Conservation (phyloP, 2,113 vertebrate genomes). For the Arothron firmamentum region DNA sequence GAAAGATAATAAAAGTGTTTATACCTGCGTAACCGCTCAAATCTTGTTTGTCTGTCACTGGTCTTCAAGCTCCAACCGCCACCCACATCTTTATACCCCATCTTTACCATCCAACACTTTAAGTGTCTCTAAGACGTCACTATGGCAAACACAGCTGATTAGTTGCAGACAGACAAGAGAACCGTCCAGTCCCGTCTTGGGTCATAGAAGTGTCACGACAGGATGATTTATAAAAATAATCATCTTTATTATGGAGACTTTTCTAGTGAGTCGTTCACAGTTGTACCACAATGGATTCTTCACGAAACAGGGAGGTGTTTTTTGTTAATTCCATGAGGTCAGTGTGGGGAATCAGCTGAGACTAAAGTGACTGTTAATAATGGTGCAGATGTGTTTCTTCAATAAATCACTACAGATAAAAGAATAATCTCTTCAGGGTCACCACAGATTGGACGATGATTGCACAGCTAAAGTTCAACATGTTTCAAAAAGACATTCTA, state of each 20-base stretch:
- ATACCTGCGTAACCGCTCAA: conserved; percentile 17
- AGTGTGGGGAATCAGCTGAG: background rate
- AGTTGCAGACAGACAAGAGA: too few relatives aligned
- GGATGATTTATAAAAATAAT: conserved; percentile 55
- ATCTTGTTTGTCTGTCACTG: background rate
- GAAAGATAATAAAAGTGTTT: conserved; percentile 65
- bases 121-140: too few relatives aligned
- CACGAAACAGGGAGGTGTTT: background rate
- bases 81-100: too few relatives aligned
- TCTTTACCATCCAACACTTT: too few relatives aligned
- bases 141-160: too few relatives aligned
- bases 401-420: background rate
- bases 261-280: background rate
- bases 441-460: background rate
- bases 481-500: conserved; percentile 10
- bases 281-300: background rate
- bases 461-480: conserved; percentile 22
- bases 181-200: too few relatives aligned
- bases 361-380: background rate
- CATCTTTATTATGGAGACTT: conserved; percentile 46
- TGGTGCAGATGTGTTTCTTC: background rate
- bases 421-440: conserved; percentile 1
- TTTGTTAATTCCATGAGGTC: background rate
- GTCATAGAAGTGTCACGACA: background rate
- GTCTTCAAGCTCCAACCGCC: background rate